These are phyloP conservation scores for Caenorhabditis latens DNA, from an alignment of 1,140 invertebrate genomes.

Conservation along the genomic window DNA sequence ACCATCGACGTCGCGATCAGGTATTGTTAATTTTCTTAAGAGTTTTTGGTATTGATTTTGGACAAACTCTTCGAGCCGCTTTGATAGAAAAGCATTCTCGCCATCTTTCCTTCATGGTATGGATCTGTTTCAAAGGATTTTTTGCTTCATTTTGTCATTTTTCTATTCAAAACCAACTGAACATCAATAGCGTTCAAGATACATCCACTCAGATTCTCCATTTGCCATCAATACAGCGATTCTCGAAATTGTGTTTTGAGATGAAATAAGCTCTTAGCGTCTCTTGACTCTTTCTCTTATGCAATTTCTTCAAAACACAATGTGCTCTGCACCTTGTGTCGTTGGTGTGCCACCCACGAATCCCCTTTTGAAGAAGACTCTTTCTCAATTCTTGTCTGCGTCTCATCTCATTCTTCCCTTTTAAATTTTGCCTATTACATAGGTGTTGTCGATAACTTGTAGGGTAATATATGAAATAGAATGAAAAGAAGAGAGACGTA, in stretches of 20 bases:
- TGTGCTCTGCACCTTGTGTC: not conserved
- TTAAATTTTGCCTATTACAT: not conserved
- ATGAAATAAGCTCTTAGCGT: too few relatives aligned
- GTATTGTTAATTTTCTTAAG: not conserved
- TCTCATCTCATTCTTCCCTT: not conserved
- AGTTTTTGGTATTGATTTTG: not conserved
- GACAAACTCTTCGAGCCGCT: not conserved
- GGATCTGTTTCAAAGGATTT: too few relatives aligned
- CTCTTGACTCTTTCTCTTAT: not conserved
- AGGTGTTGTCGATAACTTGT: not conserved
- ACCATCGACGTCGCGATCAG: constrained; percentile 13
- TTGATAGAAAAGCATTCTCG: too few relatives aligned
- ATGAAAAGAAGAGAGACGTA: not conserved
- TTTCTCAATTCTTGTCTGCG: not conserved
- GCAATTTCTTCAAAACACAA: not conserved
- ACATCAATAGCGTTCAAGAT: too few relatives aligned
- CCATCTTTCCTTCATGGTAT: too few relatives aligned
- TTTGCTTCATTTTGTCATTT: too few relatives aligned
- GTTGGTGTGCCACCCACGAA: not conserved
- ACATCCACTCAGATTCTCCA: too few relatives aligned
- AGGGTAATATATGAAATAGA: not conserved
- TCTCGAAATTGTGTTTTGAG: too few relatives aligned
- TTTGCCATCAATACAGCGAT: too few relatives aligned
- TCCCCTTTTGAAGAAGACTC: not conserved
- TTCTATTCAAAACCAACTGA: too few relatives aligned